phyloP scores from a whole-genome alignment of 2,113 vertebrate species.

The Triplophysa rosa region DNA sequence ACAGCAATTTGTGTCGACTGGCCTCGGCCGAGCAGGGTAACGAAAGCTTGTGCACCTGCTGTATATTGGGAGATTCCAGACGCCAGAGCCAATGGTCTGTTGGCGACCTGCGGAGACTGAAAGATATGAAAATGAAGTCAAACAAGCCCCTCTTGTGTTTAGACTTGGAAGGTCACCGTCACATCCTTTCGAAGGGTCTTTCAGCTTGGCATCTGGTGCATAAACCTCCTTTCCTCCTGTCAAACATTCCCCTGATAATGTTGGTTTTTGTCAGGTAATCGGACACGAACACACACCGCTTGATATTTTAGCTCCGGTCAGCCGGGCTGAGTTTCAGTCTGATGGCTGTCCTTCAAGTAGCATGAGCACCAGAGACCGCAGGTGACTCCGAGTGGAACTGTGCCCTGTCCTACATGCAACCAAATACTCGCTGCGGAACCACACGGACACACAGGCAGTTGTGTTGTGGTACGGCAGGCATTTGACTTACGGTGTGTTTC shows the following conservation, averaged over 20 bases:
- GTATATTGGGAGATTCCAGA: conserved; percentile 17
- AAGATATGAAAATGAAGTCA: conserved; percentile 29
- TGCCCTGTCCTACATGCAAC: conserved; percentile 66
- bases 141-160: conserved; percentile 16
- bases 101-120: conserved; percentile 19
- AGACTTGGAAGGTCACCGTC: background rate
- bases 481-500: conserved; percentile 67
- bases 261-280: background rate
- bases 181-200: background rate
- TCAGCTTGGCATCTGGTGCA: background rate
- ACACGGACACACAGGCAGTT: conserved; percentile 45
- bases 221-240: background rate
- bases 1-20: conserved; percentile 49
- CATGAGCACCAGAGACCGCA: conserved; percentile 58
- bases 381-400: conserved; percentile 65
- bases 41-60: conserved; percentile 62
- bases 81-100: conserved; percentile 45
- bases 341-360: conserved; percentile 41
- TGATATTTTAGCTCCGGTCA: background rate
- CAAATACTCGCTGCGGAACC: conserved; percentile 53
- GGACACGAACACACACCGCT: background rate
- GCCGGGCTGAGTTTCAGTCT: background rate
- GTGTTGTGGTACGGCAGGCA: conserved; percentile 41
- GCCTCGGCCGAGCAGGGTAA: conserved; percentile 44
- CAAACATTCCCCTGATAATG: background rate